Base-by-base conservation (phyloP, 64 coral and sea anemone genomes). In the Pocillopora damicornis region DNA sequence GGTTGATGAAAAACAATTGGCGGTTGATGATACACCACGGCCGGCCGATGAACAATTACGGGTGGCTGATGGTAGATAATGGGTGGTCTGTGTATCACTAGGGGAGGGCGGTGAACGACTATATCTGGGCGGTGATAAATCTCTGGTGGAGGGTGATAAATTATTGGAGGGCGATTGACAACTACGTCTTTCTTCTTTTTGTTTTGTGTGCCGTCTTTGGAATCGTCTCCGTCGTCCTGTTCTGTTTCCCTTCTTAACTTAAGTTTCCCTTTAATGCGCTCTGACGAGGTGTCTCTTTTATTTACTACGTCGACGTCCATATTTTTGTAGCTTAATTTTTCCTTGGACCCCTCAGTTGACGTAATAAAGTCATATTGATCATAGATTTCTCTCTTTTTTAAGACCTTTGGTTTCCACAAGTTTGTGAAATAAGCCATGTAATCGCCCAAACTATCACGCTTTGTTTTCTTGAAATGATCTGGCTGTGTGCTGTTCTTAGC, bases 161-260 rank as follows among this genome's bases (percentile, higher is more conserved):
- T 99, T 37, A 99, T 99, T 30, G 97, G 97, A 12, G 97, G 97
- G 13, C 97, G 83, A 60, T 99, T 99, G 35, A 99, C 97, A 25
- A 99, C 97, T 1, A 99, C 97, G 20, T 99, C 97, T 86, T 99
- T 99, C 71, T 99, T 99, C 58, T 99, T 99, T 68, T 99, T 99
- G 45, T 87, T 74, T 59, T 59, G 61, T 69, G 88, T 23, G 12
- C 59, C 68, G n/a, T 63, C 37, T 30, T 86, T 59, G 0, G 61
- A 86, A 13, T 86, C 73, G 13, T 88, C 76, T 63, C 9, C 15
- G 9, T 37, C 59, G 15, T 86, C 30, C 16, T 34, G 25, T 4
- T 69, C 74, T 18, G 38, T 72, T 36, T 87, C 22, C 35, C 35
- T 88, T 89, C 86, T 93, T 2, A 58, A 22, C 13, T 67, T 76